Conservation (phyloP, 2,888 invertebrate species). For the Leptinotarsa rubiginosa region DNA sequence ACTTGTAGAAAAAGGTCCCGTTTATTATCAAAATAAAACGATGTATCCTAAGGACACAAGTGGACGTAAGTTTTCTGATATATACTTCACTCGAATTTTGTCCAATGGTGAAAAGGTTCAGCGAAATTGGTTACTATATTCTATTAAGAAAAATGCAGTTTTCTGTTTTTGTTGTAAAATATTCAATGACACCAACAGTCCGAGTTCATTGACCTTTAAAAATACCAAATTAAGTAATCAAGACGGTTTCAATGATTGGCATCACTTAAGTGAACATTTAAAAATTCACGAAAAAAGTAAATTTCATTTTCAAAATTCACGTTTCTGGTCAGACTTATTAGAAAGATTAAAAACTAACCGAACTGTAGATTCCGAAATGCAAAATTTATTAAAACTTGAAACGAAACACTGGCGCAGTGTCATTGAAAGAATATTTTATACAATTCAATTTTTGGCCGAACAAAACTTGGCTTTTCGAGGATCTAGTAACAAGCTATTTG, state of each 20-base stretch:
- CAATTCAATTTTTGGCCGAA: conserved; percentile 22
- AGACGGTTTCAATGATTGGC: too few species aligned
- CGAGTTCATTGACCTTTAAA: conserved; percentile 13
- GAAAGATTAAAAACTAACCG: conserved; percentile 22
- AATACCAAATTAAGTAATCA: conserved; percentile 21
- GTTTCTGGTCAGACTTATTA: conserved; percentile 16
- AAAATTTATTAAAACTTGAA: conserved; percentile 15
- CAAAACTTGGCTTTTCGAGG: neutral
- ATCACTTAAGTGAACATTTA: conserved; percentile 18
- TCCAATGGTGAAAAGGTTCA: conserved; percentile 14
- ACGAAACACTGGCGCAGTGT: conserved; percentile 22
- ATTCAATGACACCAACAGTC: conserved; percentile 10
- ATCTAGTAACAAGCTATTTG: conserved; percentile 24
- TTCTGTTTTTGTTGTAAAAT: neutral
- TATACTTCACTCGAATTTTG: conserved; percentile 5
- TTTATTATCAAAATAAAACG: neutral
- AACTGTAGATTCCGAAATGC: neutral
- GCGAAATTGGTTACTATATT: too few species aligned
- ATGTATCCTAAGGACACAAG: conserved; percentile 10
- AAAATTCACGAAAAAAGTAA: conserved; percentile 20
- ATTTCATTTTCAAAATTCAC: conserved; percentile 14
- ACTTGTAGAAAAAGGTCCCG: conserved; percentile 13
- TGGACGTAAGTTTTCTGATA: conserved; percentile 8
- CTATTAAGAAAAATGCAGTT: too few species aligned
- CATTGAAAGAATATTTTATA: conserved; percentile 23